Conservation (phyloP, 2,888 invertebrate species). For the Hypomecis punctinalis region DNA sequence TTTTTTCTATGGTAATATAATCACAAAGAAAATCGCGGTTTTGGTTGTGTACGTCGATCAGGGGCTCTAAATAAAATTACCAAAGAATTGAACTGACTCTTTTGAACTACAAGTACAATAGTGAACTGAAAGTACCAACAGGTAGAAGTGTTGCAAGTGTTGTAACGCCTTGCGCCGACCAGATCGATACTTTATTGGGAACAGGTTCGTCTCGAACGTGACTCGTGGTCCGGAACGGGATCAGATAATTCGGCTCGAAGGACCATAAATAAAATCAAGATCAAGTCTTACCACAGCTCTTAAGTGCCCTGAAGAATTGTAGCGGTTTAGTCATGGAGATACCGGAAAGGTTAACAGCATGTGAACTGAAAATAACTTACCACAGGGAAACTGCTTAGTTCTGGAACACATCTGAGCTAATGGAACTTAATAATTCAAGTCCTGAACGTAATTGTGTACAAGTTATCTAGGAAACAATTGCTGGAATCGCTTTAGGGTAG, state of each 20-base stretch:
- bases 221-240: slow-evolving; percentile 39
- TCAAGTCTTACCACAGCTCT: slow-evolving; percentile 31
- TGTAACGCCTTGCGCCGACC: slow-evolving; percentile 2
- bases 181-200: slow-evolving; percentile 28
- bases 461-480: slow-evolving; percentile 26
- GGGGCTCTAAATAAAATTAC: too few species aligned
- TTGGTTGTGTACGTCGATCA: too few species aligned
- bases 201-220: slow-evolving; percentile 36
- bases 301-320: slow-evolving; percentile 26
- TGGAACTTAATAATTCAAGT: slow-evolving; percentile 34
- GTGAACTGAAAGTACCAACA: too few species aligned
- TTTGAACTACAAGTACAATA: too few species aligned
- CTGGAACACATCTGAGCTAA: slow-evolving; percentile 27
- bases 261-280: slow-evolving; percentile 43
- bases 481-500: slow-evolving; percentile 10
- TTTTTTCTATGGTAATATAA: too few species aligned
- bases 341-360: neutral
- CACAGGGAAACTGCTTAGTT: neutral
- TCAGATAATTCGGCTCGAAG: slow-evolving; percentile 43
- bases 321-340: slow-evolving; percentile 5
- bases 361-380: slow-evolving; percentile 10
- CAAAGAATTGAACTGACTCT: too few species aligned
- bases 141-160: neutral
- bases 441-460: slow-evolving; percentile 17
- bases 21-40: too few species aligned